Evolutionary conservation across 2,113 vertebrate genomes (phyloP), one percentile per base, ranked within the genome.

Genomic region (Eleginops maclovinus): DNA sequence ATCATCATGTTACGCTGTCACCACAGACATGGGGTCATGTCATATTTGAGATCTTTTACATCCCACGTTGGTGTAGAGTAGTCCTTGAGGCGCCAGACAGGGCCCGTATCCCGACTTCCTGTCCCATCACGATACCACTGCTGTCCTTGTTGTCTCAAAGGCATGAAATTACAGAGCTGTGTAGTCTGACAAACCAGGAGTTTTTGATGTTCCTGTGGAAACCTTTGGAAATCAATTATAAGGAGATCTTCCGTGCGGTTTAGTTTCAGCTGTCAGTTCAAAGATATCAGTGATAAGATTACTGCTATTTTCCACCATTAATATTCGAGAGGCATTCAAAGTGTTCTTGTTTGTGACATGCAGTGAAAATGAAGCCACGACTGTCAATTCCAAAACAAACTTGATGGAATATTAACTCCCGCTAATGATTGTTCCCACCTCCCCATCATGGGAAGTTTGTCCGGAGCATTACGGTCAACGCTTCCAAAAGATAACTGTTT

Each of bases 1-100:
- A 85, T 90, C 77, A 83, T 92, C 88, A 43, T 87, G 83, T 91
- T 90, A 88, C 87, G n/a, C 83, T 89, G 88, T 87, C 88, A 83
- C 81, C 82, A 82, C 81, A 73, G 53, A 87, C 87, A 88, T 41
- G 60, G 70, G 62, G 59, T 76, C 64, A 79, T 24, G 70, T 86
- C 82, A 87, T 77, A 44, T 79, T 65, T 77, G 58, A 59, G 79
- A 89, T 89, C 79, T 68, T 80, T 89, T 84, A 81, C 85, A 72
- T 86, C 78, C 46, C 68, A 31, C n/a, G 62, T 55, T 36, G 65
- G 73, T 63, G 51, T 44, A 19, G 71, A 75, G 72, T 41, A 50
- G 81, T 72, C 76, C 70, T 22, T 0, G 11, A 53, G 87, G 81
- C 77, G 81, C 90, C 88, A 89, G 76, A 69, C 60, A 16, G 70